Conservation (phyloP, 37 sponge, comb jelly and placozoan genomes). For the Bolinopsis microptera region DNA sequence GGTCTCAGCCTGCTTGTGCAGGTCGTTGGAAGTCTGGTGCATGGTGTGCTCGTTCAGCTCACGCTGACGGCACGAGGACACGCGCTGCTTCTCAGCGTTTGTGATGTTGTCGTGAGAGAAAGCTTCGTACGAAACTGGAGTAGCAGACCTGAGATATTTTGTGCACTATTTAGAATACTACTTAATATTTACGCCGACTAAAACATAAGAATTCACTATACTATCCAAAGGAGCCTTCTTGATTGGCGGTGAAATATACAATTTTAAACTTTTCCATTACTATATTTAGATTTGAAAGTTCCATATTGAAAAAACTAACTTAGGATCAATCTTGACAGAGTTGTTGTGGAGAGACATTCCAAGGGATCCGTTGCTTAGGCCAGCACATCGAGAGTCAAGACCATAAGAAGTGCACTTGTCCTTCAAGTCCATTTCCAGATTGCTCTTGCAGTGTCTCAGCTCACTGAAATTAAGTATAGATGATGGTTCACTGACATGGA, state of each 20-base stretch:
- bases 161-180: background rate
- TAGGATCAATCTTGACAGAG: constrained; percentile 50
- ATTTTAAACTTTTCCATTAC: no score
- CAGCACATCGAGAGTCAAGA: constrained; percentile 42
- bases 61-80: constrained; percentile 46
- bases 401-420: background rate
- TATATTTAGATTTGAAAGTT: no score
- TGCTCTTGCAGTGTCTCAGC: constrained; percentile 44
- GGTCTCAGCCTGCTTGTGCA: constrained; percentile 47
- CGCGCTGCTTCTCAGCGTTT: constrained; percentile 56
- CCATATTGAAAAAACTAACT: no score
- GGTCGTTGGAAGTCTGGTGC: constrained; percentile 61
- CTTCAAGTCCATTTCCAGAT: constrained; percentile 10
- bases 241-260: no score
- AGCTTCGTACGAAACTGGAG: constrained; percentile 33
- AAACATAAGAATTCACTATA: no score
- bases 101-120: constrained; percentile 62
- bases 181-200: no score
- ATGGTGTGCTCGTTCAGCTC: constrained; percentile 61
- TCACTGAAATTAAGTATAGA: constrained; percentile 9
- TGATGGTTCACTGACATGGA: background rate
- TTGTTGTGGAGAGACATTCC: constrained; percentile 45
- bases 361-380: constrained; percentile 8
- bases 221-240: no score
- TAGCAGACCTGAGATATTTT: constrained; percentile 35